phyloP scores from a whole-genome alignment of 2,888 invertebrate species.

The Ellobium chinense region DNA sequence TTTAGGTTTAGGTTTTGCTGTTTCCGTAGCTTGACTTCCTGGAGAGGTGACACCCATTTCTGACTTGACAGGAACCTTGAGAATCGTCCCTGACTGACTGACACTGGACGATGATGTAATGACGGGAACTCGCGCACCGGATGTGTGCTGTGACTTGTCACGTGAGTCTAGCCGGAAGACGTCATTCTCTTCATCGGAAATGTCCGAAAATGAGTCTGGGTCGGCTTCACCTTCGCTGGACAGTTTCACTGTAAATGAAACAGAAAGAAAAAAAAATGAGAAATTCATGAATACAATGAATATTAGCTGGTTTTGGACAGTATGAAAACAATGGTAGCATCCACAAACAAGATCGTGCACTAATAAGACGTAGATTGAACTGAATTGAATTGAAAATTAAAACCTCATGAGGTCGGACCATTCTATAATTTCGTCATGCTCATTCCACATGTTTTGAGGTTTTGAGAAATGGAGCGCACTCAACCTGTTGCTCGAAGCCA shows the following conservation, averaged over 20 bases:
- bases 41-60: not conserved
- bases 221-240: constrained; percentile 40
- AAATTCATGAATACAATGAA: too few relatives aligned
- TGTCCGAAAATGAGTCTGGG: constrained; percentile 42
- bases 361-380: too few relatives aligned
- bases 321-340: too few relatives aligned
- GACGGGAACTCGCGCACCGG: not conserved
- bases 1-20: constrained; percentile 35
- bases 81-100: not conserved
- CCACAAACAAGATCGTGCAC: too few relatives aligned
- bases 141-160: not conserved
- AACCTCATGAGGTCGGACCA: too few relatives aligned
- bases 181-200: constrained; percentile 36
- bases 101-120: constrained; percentile 1
- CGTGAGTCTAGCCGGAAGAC: constrained; percentile 9
- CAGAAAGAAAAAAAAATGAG: too few relatives aligned
- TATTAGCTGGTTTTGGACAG: too few relatives aligned
- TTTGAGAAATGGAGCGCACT: too few relatives aligned
- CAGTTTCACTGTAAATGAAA: constrained; percentile 20
- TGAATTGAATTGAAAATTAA: too few relatives aligned
- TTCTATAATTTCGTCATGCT: too few relatives aligned
- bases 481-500: too few relatives aligned
- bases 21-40: not conserved
- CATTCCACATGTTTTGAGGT: too few relatives aligned
- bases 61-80: not conserved